phyloP scores from a whole-genome alignment of 2,113 vertebrate genomes.

The Mugil cephalus region DNA sequence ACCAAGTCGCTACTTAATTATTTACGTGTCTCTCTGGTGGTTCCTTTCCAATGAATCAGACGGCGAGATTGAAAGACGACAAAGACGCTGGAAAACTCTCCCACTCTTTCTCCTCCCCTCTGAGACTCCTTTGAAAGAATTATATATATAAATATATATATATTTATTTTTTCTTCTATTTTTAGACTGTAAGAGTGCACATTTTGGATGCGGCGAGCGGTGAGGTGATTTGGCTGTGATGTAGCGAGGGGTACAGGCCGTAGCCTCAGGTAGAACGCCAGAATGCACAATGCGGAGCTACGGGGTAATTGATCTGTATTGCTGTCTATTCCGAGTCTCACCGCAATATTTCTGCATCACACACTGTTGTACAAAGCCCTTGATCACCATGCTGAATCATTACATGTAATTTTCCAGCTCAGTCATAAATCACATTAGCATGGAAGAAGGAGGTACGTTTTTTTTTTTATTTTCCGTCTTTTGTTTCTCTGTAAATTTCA shows the following conservation, averaged over 20 bases:
- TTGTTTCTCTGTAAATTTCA: conserved; percentile 40
- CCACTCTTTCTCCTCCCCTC: not conserved
- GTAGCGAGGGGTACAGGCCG: conserved; percentile 26
- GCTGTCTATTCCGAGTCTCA: conserved; percentile 65
- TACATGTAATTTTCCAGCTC: conserved; percentile 67
- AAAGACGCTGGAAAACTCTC: conserved; percentile 70
- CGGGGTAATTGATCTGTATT: conserved; percentile 69
- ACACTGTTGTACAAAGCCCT: conserved; percentile 53
- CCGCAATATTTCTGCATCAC: conserved; percentile 72
- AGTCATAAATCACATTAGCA: conserved; percentile 74
- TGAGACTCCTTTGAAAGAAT: conserved; percentile 37
- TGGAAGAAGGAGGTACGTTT: conserved; percentile 29
- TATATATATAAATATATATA: no score
- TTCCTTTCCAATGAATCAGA: conserved; percentile 85
- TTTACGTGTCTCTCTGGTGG: conserved; percentile 89
- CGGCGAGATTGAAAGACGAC: conserved; percentile 87
- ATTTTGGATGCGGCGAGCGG: conserved; percentile 15
- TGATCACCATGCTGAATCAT: conserved; percentile 80
- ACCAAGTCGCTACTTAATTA: conserved; percentile 93
- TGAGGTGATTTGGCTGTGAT: conserved; percentile 44
- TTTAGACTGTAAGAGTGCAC: conserved; percentile 44
- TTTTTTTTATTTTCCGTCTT: conserved; percentile 23
- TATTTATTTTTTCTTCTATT: conserved; percentile 47
- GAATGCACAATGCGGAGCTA: conserved; percentile 60
- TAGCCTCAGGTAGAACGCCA: conserved; percentile 39